These are phyloP conservation scores for Clunio marinus DNA, from an alignment of 2,888 invertebrate genomes.

Conservation along the genomic window DNA sequence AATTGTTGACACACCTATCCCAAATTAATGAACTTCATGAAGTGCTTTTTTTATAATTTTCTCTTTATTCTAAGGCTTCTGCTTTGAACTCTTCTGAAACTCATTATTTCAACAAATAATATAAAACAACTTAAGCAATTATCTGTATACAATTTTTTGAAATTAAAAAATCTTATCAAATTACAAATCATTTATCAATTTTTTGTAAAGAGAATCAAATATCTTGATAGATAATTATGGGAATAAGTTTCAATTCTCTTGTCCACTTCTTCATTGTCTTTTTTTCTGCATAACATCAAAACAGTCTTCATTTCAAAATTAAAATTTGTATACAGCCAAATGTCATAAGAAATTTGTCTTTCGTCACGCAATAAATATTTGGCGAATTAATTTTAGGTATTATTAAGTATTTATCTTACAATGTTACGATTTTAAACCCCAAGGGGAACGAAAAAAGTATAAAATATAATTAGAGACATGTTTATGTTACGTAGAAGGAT, in stretches of 20 bases:
- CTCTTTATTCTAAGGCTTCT: too few species aligned
- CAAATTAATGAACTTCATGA: slow-evolving; percentile 30
- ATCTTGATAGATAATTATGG: slow-evolving; percentile 18
- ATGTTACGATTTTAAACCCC: too few species aligned
- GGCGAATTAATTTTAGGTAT: too few species aligned
- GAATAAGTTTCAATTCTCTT: not conserved
- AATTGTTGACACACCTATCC: slow-evolving; percentile 30
- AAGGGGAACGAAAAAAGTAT: too few species aligned
- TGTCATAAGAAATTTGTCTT: slow-evolving; percentile 39
- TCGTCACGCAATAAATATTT: slow-evolving; percentile 36
- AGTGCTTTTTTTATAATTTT: too few species aligned
- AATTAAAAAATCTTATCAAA: not conserved
- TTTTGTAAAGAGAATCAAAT: not conserved
- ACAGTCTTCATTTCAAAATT: slow-evolving; percentile 8
- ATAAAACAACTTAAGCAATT: too few species aligned
- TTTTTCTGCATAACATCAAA: not conserved
- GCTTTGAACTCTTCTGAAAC: not conserved
- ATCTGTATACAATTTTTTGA: too few species aligned
- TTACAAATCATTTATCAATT: not conserved
- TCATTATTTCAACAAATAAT: too few species aligned
- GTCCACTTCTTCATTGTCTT: not conserved
- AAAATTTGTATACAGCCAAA: slow-evolving; percentile 28
- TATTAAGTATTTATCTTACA: too few species aligned
- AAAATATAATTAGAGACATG: too few species aligned
- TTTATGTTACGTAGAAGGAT: too few species aligned